Evolutionary conservation across 2,888 invertebrate genomes (phyloP).

Genomic region (Neoaliturus tenellus): DNA sequence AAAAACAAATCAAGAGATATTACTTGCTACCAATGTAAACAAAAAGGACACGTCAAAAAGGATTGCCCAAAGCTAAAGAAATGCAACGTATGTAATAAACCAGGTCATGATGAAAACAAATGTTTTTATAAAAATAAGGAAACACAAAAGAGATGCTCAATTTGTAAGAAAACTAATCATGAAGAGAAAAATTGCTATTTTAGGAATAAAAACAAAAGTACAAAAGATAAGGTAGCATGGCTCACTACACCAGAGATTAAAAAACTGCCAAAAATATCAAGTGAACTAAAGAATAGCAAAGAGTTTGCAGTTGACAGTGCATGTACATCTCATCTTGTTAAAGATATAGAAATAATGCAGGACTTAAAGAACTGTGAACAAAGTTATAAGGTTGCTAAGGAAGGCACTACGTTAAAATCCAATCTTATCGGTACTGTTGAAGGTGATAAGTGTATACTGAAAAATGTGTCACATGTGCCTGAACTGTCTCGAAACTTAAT

Average conservation of each 20-base stretch:
- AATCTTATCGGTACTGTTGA: not conserved
- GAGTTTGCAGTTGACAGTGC: not conserved
- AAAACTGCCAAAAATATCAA: not conserved
- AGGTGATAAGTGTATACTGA: slow-evolving; percentile 16
- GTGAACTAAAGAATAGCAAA: too few species aligned
- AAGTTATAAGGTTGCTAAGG: slow-evolving; percentile 9
- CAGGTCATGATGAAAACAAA: not conserved
- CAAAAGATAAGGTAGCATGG: not conserved
- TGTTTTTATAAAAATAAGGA: not conserved
- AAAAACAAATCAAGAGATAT: too few species aligned
- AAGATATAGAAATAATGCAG: not conserved
- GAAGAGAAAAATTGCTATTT: slow-evolving; percentile 30
- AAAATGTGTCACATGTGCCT: slow-evolving; percentile 53
- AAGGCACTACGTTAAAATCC: not conserved
- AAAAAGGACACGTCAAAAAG: too few species aligned
- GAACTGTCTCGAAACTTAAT: slow-evolving; percentile 46
- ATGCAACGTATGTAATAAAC: slow-evolving; percentile 27
- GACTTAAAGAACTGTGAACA: not conserved
- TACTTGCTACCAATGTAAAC: too few species aligned
- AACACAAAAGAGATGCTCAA: not conserved
- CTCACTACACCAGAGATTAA: not conserved
- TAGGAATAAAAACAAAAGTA: slow-evolving; percentile 12
- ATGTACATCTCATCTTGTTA: not conserved
- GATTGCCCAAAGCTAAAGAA: too few species aligned
- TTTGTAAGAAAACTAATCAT: slow-evolving; percentile 10